Evolutionary conservation across 2,113 vertebrate species (phyloP).

Genomic region (Heloderma charlesbogerti): DNA sequence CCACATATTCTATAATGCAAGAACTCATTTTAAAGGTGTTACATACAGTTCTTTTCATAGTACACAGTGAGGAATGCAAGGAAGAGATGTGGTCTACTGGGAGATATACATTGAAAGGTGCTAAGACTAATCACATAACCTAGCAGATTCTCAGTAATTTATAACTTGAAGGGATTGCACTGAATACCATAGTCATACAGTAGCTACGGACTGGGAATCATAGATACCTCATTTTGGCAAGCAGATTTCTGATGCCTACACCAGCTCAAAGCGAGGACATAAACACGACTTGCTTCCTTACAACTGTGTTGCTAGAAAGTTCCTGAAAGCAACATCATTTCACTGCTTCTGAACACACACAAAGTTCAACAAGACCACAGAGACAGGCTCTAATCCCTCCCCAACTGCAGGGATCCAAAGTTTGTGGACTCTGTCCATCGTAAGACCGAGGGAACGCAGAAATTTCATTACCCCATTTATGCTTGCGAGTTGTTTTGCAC

Average conservation of each 20-base stretch:
- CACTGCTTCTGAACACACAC: background rate
- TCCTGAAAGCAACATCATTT: background rate
- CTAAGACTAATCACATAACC: background rate
- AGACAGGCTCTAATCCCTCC: background rate
- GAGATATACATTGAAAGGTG: background rate
- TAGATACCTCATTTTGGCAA: background rate
- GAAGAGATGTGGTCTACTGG: too few species aligned
- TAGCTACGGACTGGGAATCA: background rate
- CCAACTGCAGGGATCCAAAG: background rate
- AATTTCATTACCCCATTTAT: fast-evolving
- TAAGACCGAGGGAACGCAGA: background rate
- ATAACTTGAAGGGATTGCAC: background rate
- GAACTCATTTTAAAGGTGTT: background rate
- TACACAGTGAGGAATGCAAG: background rate
- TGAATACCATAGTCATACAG: background rate
- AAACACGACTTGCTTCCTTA: background rate
- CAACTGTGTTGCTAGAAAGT: background rate
- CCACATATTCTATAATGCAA: background rate
- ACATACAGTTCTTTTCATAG: background rate
- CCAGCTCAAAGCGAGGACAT: background rate
- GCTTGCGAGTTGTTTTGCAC: fast-evolving
- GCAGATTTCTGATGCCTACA: background rate
- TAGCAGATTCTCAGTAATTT: background rate
- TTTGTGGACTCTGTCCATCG: background rate
- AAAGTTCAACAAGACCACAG: background rate